A percentile compares a stretch with the other conserved stretches of the same genome.
phyloP scores from a whole-genome alignment of 2,113 vertebrate genomes.

The Meriones unguiculatus region DNA sequence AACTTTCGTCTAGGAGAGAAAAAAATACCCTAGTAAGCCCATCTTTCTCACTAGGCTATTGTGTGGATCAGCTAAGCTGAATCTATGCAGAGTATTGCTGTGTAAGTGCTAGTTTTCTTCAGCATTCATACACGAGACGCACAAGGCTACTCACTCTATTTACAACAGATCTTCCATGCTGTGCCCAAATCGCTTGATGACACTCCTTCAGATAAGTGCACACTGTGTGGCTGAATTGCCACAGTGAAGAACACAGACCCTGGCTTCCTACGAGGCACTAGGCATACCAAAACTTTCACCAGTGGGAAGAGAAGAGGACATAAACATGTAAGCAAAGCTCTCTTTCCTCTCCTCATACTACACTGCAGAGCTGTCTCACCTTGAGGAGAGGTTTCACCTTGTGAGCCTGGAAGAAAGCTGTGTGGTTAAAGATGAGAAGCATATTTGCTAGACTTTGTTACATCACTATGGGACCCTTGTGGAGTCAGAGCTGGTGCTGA shows the following conservation, averaged over 20 bases:
- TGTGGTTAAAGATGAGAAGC: neutral
- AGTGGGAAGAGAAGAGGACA: neutral
- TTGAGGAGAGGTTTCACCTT: neutral
- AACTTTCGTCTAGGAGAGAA: neutral
- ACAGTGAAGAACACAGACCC: neutral
- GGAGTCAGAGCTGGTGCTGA: neutral
- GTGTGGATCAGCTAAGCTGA: neutral
- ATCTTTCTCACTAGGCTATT: neutral
- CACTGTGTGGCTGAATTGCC: neutral
- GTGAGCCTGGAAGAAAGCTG: neutral
- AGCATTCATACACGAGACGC: neutral
- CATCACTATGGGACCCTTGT: neutral
- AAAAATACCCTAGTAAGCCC: neutral
- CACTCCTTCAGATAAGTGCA: too few species aligned
- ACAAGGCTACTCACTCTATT: neutral
- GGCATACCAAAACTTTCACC: neutral
- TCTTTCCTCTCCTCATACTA: neutral
- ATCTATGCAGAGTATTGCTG: neutral
- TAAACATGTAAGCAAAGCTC: neutral
- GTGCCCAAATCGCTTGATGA: neutral
- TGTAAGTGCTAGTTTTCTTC: neutral
- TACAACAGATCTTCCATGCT: neutral
- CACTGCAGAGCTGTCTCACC: neutral
- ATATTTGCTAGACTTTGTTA: neutral
- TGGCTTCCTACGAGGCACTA: neutral